These are phyloP conservation scores for Koerneria pararmatus DNA, from an alignment of 2,888 invertebrate genomes.

Conservation along the genomic window DNA sequence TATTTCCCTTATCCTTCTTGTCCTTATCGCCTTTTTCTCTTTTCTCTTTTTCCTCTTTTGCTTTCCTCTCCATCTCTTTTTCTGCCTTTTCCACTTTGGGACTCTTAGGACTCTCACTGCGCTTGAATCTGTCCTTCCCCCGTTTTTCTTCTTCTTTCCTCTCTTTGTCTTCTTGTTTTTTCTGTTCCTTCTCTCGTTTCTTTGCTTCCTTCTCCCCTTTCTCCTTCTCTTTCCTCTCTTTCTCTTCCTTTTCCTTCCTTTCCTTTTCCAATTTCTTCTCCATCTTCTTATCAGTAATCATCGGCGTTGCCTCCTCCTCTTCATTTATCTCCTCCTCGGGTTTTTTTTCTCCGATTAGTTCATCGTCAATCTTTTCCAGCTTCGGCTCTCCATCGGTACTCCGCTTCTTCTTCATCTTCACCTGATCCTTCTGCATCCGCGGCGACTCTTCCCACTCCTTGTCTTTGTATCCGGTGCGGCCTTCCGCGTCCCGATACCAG, in stretches of 20 bases:
- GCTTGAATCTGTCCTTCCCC: conserved; percentile 32
- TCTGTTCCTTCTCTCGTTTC: conserved; percentile 18
- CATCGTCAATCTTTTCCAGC: conserved; percentile 30
- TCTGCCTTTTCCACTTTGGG: conserved; percentile 14
- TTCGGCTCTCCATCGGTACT: conserved; percentile 7
- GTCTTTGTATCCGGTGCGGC: conserved; percentile 47
- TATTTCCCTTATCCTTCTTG: conserved; percentile 29
- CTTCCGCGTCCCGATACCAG: conserved; percentile 55
- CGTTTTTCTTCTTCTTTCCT: conserved; percentile 26
- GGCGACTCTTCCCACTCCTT: conserved; percentile 39
- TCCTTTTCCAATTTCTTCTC: conserved; percentile 28
- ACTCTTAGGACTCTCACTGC: background rate
- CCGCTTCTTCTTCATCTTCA: conserved; percentile 34
- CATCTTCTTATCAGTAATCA: conserved; percentile 24
- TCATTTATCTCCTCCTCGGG: conserved; percentile 27
- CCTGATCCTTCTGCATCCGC: conserved; percentile 40
- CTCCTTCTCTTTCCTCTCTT: conserved; percentile 27
- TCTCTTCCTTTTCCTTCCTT: conserved; percentile 20
- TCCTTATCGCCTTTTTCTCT: conserved; percentile 28
- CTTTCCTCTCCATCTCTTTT: conserved; percentile 12
- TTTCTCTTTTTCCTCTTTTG: conserved; percentile 21
- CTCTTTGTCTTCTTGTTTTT: conserved; percentile 13
- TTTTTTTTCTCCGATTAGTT: conserved; percentile 25
- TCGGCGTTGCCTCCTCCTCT: conserved; percentile 25
- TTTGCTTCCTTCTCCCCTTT: conserved; percentile 26